A percentile compares a stretch with the other conserved stretches of the same genome.
phyloP scores from a whole-genome alignment of 2,888 invertebrate genomes.

The Acanthacorydalis orientalis region DNA sequence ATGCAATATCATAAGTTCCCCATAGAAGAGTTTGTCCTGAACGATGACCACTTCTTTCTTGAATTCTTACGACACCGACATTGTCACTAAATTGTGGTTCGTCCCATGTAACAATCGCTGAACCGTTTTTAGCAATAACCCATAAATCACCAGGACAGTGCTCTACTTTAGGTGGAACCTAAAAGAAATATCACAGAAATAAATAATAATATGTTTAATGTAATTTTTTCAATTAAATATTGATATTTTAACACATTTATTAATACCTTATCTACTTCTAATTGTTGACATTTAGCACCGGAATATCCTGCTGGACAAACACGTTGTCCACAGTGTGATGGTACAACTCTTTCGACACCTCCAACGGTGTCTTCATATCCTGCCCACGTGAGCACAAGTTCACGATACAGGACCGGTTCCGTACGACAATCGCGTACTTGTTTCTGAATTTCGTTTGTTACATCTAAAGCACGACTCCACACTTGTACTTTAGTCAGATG shows the following conservation, averaged over 20 bases:
- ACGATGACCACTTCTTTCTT: conserved; percentile 71
- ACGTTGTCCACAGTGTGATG: conserved; percentile 80
- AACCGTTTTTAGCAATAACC: conserved; percentile 85
- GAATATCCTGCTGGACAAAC: conserved; percentile 77
- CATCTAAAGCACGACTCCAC: conserved; percentile 82
- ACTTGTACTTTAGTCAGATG: conserved; percentile 87
- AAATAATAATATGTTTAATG: too few relatives aligned
- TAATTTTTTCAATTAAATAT: too few relatives aligned
- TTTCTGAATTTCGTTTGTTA: conserved; percentile 82
- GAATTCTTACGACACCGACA: conserved; percentile 59
- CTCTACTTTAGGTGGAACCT: conserved; percentile 66
- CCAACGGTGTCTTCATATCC: conserved; percentile 81
- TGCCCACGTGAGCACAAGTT: conserved; percentile 78
- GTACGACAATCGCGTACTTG: conserved; percentile 86
- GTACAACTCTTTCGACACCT: conserved; percentile 80
- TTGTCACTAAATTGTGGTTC: conserved; percentile 84
- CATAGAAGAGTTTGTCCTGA: conserved; percentile 78
- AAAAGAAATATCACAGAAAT: conserved; percentile 6
- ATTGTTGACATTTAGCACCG: conserved; percentile 69
- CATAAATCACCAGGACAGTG: conserved; percentile 88
- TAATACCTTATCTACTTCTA: conserved; percentile 60
- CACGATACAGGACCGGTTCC: conserved; percentile 76
- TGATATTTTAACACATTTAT: too few relatives aligned
- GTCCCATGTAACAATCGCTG: conserved; percentile 81
- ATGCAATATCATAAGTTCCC: conserved; percentile 85